Percentiles rank a stretch among this genome's conserved stretches.
These are phyloP conservation scores for Brachionus sp. DNA, from an alignment of 1,140 invertebrate genomes.

Conservation along the genomic window DNA sequence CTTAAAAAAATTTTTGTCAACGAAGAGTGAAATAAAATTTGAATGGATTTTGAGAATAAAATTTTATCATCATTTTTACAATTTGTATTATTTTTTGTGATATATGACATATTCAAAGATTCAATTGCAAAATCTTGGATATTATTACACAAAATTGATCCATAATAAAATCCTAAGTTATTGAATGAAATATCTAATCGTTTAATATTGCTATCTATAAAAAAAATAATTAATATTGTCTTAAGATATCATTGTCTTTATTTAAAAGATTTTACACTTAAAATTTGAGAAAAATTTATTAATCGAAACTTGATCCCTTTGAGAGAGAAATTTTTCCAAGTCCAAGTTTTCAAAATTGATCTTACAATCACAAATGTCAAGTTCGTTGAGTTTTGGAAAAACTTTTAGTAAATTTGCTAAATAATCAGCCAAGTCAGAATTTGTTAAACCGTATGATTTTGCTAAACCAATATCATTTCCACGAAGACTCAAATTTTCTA, in stretches of 20 bases:
- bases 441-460: background rate
- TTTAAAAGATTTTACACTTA: background rate
- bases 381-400: background rate
- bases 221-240: background rate
- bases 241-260: background rate
- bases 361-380: slow-evolving; percentile 24
- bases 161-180: background rate
- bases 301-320: background rate
- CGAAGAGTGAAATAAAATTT: background rate
- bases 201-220: background rate
- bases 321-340: background rate
- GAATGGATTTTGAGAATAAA: background rate
- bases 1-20: background rate
- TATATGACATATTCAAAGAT: background rate
- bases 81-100: background rate
- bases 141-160: background rate
- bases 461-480: background rate
- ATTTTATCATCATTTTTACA: background rate
- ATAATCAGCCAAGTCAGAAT: background rate
- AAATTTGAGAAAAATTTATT: background rate
- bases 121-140: background rate
- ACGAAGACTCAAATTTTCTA: slow-evolving; percentile 14
- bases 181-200: slow-evolving; percentile 19
- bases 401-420: background rate
- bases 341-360: slow-evolving; percentile 16